These are phyloP conservation scores for Megaceryle torquata DNA, from an alignment of 2,113 vertebrate genomes.

Conservation along the genomic window DNA sequence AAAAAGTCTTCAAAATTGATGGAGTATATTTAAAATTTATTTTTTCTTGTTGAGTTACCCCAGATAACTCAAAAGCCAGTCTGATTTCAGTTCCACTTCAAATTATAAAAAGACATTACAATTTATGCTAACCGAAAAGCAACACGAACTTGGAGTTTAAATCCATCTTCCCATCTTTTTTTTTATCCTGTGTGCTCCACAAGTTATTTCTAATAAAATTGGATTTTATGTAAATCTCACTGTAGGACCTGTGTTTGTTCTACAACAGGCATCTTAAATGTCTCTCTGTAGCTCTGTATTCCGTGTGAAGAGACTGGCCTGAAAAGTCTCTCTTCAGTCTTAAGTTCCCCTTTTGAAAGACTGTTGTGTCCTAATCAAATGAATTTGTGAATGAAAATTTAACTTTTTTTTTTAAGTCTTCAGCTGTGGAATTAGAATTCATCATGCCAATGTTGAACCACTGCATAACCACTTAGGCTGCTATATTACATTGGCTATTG, in stretches of 20 bases:
- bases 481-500: slow-evolving; percentile 34
- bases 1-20: neutral
- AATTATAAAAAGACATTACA: neutral
- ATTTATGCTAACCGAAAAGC: neutral
- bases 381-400: neutral
- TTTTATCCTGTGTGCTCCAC: neutral
- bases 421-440: slow-evolving; percentile 5
- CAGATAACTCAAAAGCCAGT: neutral
- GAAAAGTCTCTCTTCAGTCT: neutral
- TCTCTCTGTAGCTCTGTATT: neutral
- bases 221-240: neutral
- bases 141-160: neutral
- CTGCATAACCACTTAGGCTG: slow-evolving; percentile 52
- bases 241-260: neutral
- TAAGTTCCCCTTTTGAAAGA: neutral
- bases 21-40: neutral
- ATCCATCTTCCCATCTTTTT: neutral
- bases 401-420: slow-evolving; percentile 3
- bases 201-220: neutral
- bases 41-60: neutral
- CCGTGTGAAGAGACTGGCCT: neutral
- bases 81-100: neutral
- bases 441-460: slow-evolving; percentile 55
- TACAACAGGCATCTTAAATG: neutral
- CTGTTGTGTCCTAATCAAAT: neutral